Evolutionary conservation across 2,113 vertebrate genomes (phyloP), one percentile per base, ranked within the genome.

Genomic region (Embiotoca jacksoni): DNA sequence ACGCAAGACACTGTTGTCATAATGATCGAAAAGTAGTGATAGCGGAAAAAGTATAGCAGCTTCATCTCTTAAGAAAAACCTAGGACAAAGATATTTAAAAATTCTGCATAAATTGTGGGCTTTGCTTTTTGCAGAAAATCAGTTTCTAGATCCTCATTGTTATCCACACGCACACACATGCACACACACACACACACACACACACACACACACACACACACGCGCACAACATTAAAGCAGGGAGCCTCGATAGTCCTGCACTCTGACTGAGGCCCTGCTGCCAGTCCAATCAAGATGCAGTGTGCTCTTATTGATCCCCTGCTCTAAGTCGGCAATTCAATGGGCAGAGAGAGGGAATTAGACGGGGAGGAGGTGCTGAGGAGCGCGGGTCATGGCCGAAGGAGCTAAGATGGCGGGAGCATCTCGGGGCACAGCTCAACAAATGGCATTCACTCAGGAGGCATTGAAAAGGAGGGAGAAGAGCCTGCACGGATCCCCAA

Each of bases 361-460:
- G 60, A 68, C 15, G 74, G 46, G 69, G 83, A 46, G 75, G 76
- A 36, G 58, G 68, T 11, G 74, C 81, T 57, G 83, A 76, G 90
- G 84, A 77, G 81, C 67, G 73, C 8, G 33, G 93, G 92, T 95
- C 93, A 94, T 82, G 91, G 91, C 89, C 78, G 73, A 91, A 80
- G 89, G 88, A 93, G 89, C 92, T 91, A 95, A 94, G 91, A 94
- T 94, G 93, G 92, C 81, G 87, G 92, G 92, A 91, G 90, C 89
- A 88, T 92, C 87, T 92, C 86, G 81, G 87, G 92, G 88, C 91
- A 92, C 85, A 80, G 84, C 88, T 89, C 86, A 91, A 91, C 91
- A 93, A 94, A 91, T 89, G 82, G 69, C 86, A 84, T 90, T 92
- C 82, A 80, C 83, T 90, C 78, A 70, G 76, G 83, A 82, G 89